Percentiles rank a stretch among this genome's conserved stretches.
phyloP scores from a whole-genome alignment of 1,140 invertebrate species.

The Dendrolimus punctatus region DNA sequence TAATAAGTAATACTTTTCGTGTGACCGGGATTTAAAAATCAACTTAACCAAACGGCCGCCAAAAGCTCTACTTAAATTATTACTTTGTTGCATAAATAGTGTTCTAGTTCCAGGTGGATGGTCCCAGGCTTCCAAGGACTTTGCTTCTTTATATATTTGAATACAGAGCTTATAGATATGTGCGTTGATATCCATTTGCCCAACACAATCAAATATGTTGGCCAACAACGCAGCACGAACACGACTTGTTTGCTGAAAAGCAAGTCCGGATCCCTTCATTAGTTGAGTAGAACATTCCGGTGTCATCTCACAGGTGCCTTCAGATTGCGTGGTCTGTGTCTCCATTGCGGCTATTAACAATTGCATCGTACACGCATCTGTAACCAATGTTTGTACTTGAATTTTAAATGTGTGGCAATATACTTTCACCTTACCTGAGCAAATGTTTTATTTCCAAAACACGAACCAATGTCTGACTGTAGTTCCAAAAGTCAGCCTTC shows the following conservation, averaged over 20 bases:
- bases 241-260: constrained; percentile 54
- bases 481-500: not conserved
- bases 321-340: constrained; percentile 40
- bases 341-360: constrained; percentile 58
- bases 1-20: too few relatives aligned
- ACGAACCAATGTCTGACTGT: not conserved
- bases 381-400: constrained; percentile 14
- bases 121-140: constrained; percentile 57
- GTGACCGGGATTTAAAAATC: too few relatives aligned
- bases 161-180: constrained; percentile 61
- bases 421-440: constrained; percentile 14
- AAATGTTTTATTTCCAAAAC: too few relatives aligned
- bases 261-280: constrained; percentile 48
- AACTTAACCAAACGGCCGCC: too few relatives aligned
- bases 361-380: constrained; percentile 62
- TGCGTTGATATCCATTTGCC: constrained; percentile 43
- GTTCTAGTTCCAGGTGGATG: constrained; percentile 54
- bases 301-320: constrained; percentile 44
- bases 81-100: constrained; percentile 62
- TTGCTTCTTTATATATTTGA: constrained; percentile 59
- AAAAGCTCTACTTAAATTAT: not conserved
- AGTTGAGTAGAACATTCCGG: constrained; percentile 50
- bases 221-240: constrained; percentile 41
- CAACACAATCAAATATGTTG: constrained; percentile 55
- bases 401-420: constrained; percentile 11